Percentiles rank a stretch among this genome's conserved stretches.
phyloP scores from a whole-genome alignment of 2,888 invertebrate genomes.

The Hipparchia sbordonii region DNA sequence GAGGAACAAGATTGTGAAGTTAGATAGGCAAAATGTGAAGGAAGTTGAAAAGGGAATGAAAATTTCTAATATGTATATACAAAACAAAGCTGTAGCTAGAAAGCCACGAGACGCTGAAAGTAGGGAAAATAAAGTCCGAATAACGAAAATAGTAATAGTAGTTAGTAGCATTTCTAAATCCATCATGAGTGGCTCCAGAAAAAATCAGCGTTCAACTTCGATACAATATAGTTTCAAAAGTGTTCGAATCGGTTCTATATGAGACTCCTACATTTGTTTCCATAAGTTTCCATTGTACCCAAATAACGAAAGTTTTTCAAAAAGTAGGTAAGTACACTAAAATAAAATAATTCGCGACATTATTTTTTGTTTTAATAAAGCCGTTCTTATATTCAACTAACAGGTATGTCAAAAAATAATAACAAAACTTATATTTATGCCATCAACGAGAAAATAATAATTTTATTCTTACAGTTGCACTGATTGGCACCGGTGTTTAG shows the following conservation, averaged over 20 bases:
- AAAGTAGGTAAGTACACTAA: no score
- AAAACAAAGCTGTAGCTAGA: no score
- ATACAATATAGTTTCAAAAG: constrained; percentile 53
- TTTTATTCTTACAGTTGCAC: no score
- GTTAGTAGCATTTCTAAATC: constrained; percentile 10
- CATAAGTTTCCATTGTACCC: constrained; percentile 53
- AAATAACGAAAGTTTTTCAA: neutral
- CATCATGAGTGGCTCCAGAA: constrained; percentile 24
- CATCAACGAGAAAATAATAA: neutral
- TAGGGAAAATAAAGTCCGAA: constrained; percentile 1
- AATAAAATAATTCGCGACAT: no score
- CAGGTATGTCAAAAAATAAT: no score
- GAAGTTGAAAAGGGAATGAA: no score
- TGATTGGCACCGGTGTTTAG: no score
- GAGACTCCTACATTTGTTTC: constrained; percentile 47
- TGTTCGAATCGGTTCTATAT: constrained; percentile 57
- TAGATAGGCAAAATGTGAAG: no score
- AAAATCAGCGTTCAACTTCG: constrained; percentile 36
- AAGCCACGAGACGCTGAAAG: constrained; percentile 1
- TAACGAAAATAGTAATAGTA: constrained; percentile 1
- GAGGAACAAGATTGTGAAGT: no score
- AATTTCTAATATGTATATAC: no score
- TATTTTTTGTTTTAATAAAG: no score
- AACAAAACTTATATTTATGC: neutral
- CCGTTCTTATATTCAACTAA: no score